A percentile compares a stretch with the other conserved stretches of the same genome.
These are phyloP conservation scores for Salvelinus sp. DNA, from an alignment of 2,113 vertebrate species.

Conservation along the genomic window DNA sequence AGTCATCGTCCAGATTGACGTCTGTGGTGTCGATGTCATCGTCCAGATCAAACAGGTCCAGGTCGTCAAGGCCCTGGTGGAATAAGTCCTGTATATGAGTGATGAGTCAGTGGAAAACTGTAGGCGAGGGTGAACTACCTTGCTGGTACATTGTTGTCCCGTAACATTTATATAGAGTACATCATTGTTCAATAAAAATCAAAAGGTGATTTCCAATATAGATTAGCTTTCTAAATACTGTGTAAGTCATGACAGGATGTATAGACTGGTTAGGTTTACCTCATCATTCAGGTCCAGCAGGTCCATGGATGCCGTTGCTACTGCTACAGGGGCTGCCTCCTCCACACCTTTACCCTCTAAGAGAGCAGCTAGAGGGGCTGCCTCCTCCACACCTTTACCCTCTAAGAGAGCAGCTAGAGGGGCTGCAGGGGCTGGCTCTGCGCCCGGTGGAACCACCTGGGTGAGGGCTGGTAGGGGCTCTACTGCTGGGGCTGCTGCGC, in stretches of 20 bases:
- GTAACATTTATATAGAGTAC: not conserved
- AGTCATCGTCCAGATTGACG: conserved; percentile 91
- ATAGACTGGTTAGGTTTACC: not conserved
- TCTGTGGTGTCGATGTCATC: conserved; percentile 79
- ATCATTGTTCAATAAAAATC: not conserved
- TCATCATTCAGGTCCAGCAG: conserved; percentile 14
- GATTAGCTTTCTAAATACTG: not conserved
- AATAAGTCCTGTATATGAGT: not conserved
- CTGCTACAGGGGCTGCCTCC: not conserved
- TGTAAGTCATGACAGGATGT: not conserved
- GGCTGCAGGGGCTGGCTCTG: too few relatives aligned
- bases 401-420: too few relatives aligned
- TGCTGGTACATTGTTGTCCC: not conserved
- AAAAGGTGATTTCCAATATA: not conserved
- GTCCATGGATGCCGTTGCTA: conserved; percentile 6
- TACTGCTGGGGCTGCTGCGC: not conserved
- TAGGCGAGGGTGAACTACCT: not conserved
- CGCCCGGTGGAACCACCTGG: too few relatives aligned
- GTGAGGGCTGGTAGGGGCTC: conserved; percentile 1
- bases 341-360: not conserved
- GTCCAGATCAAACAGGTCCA: conserved; percentile 89
- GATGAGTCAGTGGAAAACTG: not conserved
- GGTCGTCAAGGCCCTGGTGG: conserved; percentile 82
- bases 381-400: too few relatives aligned
- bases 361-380: too few relatives aligned